phyloP scores from a whole-genome alignment of 2,888 invertebrate genomes.

The Philaethria dido region DNA sequence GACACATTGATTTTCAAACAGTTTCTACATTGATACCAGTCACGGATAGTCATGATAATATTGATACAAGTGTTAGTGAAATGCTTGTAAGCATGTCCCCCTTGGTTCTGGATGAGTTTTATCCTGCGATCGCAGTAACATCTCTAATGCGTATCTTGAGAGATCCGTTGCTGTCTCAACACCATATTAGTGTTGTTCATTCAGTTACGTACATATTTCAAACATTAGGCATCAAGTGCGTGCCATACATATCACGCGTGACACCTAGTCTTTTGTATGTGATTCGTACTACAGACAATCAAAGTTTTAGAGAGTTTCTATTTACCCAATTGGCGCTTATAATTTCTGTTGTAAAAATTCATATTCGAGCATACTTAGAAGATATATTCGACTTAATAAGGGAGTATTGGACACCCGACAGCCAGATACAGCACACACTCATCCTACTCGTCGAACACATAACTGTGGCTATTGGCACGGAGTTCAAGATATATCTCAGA shows the following conservation, averaged over 20 bases:
- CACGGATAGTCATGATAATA: conserved; percentile 84
- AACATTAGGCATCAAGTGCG: conserved; percentile 96
- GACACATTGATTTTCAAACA: conserved; percentile 94
- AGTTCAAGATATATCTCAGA: conserved; percentile 97
- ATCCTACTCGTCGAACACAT: conserved; percentile 96
- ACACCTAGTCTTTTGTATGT: conserved; percentile 94
- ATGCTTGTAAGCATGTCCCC: conserved; percentile 97
- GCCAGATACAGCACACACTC: conserved; percentile 92
- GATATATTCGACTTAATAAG: conserved; percentile 96
- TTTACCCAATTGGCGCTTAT: conserved; percentile 96
- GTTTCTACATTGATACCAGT: conserved; percentile 92
- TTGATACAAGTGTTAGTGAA: conserved; percentile 90
- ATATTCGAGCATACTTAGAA: conserved; percentile 97
- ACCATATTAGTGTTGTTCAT: conserved; percentile 97
- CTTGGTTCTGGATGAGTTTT: conserved; percentile 96
- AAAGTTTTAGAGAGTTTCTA: conserved; percentile 94
- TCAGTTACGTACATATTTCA: conserved; percentile 98
- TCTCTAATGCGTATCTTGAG: conserved; percentile 97
- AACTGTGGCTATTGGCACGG: conserved; percentile 96
- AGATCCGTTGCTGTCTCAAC: conserved; percentile 94
- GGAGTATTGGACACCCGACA: conserved; percentile 95
- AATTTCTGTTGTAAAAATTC: conserved; percentile 97
- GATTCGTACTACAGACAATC: conserved; percentile 91
- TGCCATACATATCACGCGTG: conserved; percentile 95
- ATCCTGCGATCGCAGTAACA: conserved; percentile 97